Conservation (phyloP, 2,888 invertebrate genomes). For the Sussaba pulchella region DNA sequence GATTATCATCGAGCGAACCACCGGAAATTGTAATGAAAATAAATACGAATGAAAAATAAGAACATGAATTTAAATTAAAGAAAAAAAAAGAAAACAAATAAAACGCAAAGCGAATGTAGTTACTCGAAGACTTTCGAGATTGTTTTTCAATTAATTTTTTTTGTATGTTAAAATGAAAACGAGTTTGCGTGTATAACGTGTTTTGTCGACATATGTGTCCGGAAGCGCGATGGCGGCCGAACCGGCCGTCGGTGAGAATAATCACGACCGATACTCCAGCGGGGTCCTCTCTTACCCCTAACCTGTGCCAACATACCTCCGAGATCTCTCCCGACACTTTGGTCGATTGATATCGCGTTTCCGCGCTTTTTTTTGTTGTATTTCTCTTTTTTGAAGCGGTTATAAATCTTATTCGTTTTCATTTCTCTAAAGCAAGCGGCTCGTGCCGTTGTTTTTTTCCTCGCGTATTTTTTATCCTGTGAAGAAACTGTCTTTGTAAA, state of each 20-base stretch:
- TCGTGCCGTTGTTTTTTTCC: too few species aligned
- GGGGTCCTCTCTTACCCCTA: background rate
- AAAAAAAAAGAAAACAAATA: background rate
- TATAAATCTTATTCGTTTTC: background rate
- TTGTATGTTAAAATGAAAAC: background rate
- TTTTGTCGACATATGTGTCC: background rate
- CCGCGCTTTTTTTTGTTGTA: slow-evolving; percentile 4
- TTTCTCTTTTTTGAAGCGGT: background rate
- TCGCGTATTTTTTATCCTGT: background rate
- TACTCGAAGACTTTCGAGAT: slow-evolving; percentile 17
- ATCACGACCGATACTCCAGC: slow-evolving; percentile 1
- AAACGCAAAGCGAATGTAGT: background rate
- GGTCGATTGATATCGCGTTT: slow-evolving; percentile 24
- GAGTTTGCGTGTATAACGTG: too few species aligned
- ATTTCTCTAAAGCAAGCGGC: too few species aligned
- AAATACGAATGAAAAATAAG: background rate
- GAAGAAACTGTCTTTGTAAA: slow-evolving; percentile 57
- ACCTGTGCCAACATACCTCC: too few species aligned
- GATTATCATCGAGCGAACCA: background rate
- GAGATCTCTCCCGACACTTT: slow-evolving; percentile 16
- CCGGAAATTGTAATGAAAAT: background rate
- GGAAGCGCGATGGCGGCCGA: background rate
- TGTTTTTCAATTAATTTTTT: background rate
- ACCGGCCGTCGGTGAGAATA: slow-evolving; percentile 15
- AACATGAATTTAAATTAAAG: too few species aligned